These are phyloP conservation scores for Polydrusus cervinus DNA, from an alignment of 2,888 invertebrate genomes.

Conservation along the genomic window DNA sequence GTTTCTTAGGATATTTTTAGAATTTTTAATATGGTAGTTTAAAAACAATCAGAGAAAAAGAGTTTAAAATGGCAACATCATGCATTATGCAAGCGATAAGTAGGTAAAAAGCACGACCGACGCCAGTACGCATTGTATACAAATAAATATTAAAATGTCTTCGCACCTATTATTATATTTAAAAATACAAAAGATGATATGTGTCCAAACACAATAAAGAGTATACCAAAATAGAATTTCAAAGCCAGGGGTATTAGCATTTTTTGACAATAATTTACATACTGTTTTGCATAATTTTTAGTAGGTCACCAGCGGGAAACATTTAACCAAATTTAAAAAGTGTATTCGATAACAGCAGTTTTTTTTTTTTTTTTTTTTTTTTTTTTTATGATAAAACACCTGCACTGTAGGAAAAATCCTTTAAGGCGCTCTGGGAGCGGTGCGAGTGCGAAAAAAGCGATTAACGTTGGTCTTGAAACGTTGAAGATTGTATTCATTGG, in stretches of 20 bases:
- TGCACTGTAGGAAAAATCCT: too few relatives aligned
- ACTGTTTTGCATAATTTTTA: conserved; percentile 17
- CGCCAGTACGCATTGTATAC: conserved; percentile 43
- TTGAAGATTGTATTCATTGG: too few relatives aligned
- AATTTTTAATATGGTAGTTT: conserved; percentile 42
- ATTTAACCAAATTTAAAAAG: neutral
- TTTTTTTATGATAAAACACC: too few relatives aligned
- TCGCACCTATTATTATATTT: conserved; percentile 31
- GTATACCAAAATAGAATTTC: conserved; percentile 29
- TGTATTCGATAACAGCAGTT: too few relatives aligned
- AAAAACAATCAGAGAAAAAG: conserved; percentile 39
- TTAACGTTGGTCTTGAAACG: too few relatives aligned
- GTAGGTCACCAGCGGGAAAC: neutral
- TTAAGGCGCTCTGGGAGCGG: too few relatives aligned
- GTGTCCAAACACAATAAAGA: conserved; percentile 32
- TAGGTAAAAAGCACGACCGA: conserved; percentile 31
- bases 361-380: too few relatives aligned
- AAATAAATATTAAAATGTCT: conserved; percentile 36
- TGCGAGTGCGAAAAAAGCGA: too few relatives aligned
- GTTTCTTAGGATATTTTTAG: conserved; percentile 52
- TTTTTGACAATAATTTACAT: conserved; percentile 14
- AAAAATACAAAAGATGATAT: conserved; percentile 34
- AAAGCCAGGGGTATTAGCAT: conserved; percentile 10
- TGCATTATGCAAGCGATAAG: conserved; percentile 48
- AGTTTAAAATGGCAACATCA: conserved; percentile 42